Evolutionary conservation across 2,797 vertebrate species (phyloP), one percentile per base, ranked within the genome.

Genomic region (Rhadinocentrus ornatus): DNA sequence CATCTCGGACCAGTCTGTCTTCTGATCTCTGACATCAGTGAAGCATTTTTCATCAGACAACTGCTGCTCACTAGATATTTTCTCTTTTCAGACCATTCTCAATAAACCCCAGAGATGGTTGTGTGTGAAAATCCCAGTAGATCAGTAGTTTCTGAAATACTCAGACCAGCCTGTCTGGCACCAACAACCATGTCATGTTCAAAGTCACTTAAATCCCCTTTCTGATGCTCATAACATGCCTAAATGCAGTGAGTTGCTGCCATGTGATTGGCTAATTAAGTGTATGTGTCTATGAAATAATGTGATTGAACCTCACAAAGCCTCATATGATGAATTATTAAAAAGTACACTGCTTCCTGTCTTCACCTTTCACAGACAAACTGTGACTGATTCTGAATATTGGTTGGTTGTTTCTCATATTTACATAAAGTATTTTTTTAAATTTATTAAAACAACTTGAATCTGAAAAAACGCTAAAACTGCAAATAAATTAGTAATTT

Each of bases 131-230:
- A 48, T 48, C 46, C 46, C 46, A 48, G 46, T 10, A 48, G 46
- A 48, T 48, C 46, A 48, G 46, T n/a, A 48, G n/a, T 22, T 48
- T 48, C 46, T 48, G n/a, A n/a, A 48, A 48, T 48, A 22, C 46
- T 10, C 8, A 22, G 44, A 46, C 44, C 44, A 46, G n/a, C 46
- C 8, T 22, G 46, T 48, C 46, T 48, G 20, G 46, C 46, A 48
- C 46, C 10, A 48, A 48, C 20, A 48, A 48, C 46, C 20, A 48
- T 48, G n/a, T 1, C 46, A 22, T 22, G 46, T 48, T 48, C 18
- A 48, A 48, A 48, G 46, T 48, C 46, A 22, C 46, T 48, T 22
- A 48, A 48, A 22, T 48, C 46, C 20, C 7, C 20, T 48, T 22
- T 48, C n/a, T 22, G 20, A 48, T 48, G 46, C n/a, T 48, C n/a